Percentiles rank a stretch among this genome's conserved stretches.
These are phyloP conservation scores for Cryptophagus acutangulus DNA, from an alignment of 2,888 invertebrate species.

Conservation along the genomic window DNA sequence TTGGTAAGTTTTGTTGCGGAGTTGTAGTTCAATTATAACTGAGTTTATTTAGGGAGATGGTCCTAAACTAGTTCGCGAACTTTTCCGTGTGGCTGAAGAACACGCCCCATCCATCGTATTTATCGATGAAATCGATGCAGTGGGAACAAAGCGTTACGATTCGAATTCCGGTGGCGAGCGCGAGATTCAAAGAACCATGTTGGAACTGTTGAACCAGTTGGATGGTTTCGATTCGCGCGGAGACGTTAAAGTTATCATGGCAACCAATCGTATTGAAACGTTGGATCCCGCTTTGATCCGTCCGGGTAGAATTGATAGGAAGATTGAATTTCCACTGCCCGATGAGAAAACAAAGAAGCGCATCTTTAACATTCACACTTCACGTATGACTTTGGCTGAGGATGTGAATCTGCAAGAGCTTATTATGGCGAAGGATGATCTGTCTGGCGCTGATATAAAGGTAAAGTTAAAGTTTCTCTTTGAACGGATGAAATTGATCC, in stretches of 20 bases:
- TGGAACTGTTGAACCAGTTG: constrained; percentile 95
- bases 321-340: constrained; percentile 98
- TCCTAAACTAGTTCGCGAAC: constrained; percentile 93
- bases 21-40: constrained; percentile 98
- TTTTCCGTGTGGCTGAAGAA: constrained; percentile 99
- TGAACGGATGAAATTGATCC: constrained; percentile 10
- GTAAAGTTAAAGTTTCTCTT: constrained; percentile 43
- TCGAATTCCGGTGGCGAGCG: constrained; percentile 99
- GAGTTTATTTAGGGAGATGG: constrained; percentile 99
- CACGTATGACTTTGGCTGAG: constrained; percentile 95
- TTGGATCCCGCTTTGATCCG: constrained; percentile 97
- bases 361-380: constrained; percentile 97
- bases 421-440: constrained; percentile 98
- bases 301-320: constrained; percentile 97
- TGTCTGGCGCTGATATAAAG: constrained; percentile 96
- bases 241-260: constrained; percentile 95
- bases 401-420: constrained; percentile 95
- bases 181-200: constrained; percentile 99
- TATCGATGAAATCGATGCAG: constrained; percentile 99
- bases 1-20: constrained; percentile 89
- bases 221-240: constrained; percentile 97
- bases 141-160: constrained; percentile 97
- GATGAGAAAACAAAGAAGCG: constrained; percentile 97
- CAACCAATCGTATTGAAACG: constrained; percentile 97
- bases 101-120: constrained; percentile 99